Evolutionary conservation across 2,113 vertebrate genomes (phyloP), one percentile per base, ranked within the genome.

Genomic region (Triplophysa rosa): DNA sequence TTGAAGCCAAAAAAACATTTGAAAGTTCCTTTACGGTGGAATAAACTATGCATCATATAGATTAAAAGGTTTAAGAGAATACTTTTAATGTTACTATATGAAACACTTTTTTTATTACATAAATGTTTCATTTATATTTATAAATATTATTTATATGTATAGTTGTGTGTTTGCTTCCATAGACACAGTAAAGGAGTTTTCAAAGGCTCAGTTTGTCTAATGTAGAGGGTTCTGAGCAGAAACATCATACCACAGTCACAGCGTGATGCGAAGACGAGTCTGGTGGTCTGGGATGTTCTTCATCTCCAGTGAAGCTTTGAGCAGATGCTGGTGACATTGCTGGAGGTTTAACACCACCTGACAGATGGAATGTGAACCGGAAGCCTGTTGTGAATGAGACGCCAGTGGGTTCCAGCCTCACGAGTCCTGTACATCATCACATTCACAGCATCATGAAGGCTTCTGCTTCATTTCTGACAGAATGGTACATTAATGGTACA

Each of bases 351-450:
- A 81, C 66, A 81, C 74, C 37, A 19, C 64, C 78, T 67, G 58
- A 33, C 45, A 79, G 81, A 85, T 85, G n/a, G 77, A 47, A 65
- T 61, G 68, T 72, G 77, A 56, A 80, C 49, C 64, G 68, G 23
- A 24, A 37, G 54, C 66, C 5, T 47, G 78, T 68, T 37, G 52
- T 65, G 42, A 14, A 16, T 49, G 47, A 16, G 47, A 49, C 47
- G 14, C 14, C 13, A 14, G 47, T 54, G 19, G 29, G 79, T 77
- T 73, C 40, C 63, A 56, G 62, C 40, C 33, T 9, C 76, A 65
- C 29, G 54, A 33, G 67, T 63, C 70, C 66, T 69, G 65, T 67
- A 72, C 78, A 83, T 67, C 19, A 52, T 37, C 69, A 84, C 65
- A 33, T 74, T 59, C 72, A 63, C 52, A 82, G n/a, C 65, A 69